These are phyloP conservation scores for Anableps anableps DNA, from an alignment of 2,797 vertebrate species.

Conservation along the genomic window DNA sequence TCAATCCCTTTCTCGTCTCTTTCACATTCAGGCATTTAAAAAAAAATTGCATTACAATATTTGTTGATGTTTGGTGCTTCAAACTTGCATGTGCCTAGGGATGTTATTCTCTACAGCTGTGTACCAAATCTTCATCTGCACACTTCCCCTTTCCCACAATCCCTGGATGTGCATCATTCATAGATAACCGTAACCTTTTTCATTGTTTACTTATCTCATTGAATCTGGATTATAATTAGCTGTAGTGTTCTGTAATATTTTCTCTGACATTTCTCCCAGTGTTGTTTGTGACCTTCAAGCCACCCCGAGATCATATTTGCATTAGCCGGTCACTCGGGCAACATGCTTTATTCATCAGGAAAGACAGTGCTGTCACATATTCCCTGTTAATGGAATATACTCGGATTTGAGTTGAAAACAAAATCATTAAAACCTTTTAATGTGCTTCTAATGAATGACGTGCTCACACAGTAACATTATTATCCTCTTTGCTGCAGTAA, in stretches of 20 bases:
- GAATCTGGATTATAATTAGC: slow-evolving; percentile 30
- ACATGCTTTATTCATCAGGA: slow-evolving; percentile 42
- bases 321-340: slow-evolving; percentile 36
- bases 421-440: slow-evolving; percentile 49
- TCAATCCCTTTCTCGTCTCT: slow-evolving; percentile 57
- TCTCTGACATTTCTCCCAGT: slow-evolving; percentile 42
- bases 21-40: slow-evolving; percentile 53
- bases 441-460: slow-evolving; percentile 47
- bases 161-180: slow-evolving; percentile 29
- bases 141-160: neutral
- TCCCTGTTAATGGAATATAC: slow-evolving; percentile 37
- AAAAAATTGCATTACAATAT: slow-evolving; percentile 28
- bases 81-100: slow-evolving; percentile 21
- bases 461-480: slow-evolving; percentile 10
- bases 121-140: slow-evolving; percentile 13
- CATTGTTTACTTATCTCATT: slow-evolving; percentile 29
- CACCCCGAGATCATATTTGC: slow-evolving; percentile 31
- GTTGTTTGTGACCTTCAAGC: slow-evolving; percentile 49
- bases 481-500: neutral
- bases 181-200: slow-evolving; percentile 37
- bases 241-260: slow-evolving; percentile 37
- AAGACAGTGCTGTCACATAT: slow-evolving; percentile 23
- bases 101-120: slow-evolving; percentile 32
- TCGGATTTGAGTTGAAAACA: slow-evolving; percentile 38
- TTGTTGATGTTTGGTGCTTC: slow-evolving; percentile 27